These are phyloP conservation scores for Thyatira batis DNA, from an alignment of 2,888 invertebrate genomes.

Conservation along the genomic window DNA sequence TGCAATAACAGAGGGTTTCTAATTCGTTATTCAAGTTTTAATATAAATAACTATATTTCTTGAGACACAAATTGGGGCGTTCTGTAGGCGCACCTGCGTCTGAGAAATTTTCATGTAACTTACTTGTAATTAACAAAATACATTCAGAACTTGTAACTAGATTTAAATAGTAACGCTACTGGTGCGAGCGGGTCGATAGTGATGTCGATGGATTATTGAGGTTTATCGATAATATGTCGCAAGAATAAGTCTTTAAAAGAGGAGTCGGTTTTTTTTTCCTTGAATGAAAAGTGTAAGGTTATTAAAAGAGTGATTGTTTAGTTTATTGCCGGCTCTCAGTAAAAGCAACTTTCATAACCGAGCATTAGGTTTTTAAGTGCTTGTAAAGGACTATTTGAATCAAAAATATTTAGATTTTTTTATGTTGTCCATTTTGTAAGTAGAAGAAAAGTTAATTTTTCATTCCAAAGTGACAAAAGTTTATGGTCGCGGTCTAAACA, in stretches of 20 bases:
- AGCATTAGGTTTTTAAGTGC: too few species aligned
- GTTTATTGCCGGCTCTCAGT: too few species aligned
- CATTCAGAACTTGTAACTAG: slow-evolving; percentile 81
- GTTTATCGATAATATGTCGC: slow-evolving; percentile 22
- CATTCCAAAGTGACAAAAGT: too few species aligned
- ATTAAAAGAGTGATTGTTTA: too few species aligned
- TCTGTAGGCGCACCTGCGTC: slow-evolving; percentile 57
- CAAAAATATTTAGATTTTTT: too few species aligned
- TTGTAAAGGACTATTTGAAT: too few species aligned
- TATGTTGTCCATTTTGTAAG: too few species aligned
- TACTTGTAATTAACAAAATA: slow-evolving; percentile 80
- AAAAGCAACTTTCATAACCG: too few species aligned
- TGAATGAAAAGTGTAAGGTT: too few species aligned
- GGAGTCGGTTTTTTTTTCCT: background rate
- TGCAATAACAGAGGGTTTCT: background rate
- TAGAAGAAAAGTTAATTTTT: too few species aligned
- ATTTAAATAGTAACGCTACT: slow-evolving; percentile 78
- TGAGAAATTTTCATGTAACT: slow-evolving; percentile 76
- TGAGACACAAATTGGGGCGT: slow-evolving; percentile 48
- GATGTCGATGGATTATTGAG: slow-evolving; percentile 13
- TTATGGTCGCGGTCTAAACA: too few species aligned
- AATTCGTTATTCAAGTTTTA: slow-evolving; percentile 14
- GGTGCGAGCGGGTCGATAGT: slow-evolving; percentile 31
- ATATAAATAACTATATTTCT: slow-evolving; percentile 59
- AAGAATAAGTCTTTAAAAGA: background rate